Conservation (phyloP, 92 coral and sea anemone genomes). For the Parazoanthus swiftii region DNA sequence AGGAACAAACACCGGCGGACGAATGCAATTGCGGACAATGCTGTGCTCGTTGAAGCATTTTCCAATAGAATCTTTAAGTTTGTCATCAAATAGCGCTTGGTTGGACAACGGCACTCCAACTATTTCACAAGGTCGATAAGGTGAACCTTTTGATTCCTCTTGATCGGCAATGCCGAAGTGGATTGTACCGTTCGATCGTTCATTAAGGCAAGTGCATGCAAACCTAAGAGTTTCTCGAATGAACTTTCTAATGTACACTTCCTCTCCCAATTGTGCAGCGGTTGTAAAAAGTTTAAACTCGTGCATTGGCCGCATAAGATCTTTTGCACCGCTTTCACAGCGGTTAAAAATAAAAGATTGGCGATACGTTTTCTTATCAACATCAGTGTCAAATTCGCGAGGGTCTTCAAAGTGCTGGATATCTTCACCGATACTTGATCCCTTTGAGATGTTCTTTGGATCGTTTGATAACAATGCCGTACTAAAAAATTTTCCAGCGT, state of each 20-base stretch:
- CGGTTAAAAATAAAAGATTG: background rate
- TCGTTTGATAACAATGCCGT: too few species aligned
- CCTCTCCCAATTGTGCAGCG: conserved; percentile 3
- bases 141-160: conserved; percentile 10
- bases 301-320: conserved; percentile 41
- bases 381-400: conserved; percentile 16
- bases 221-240: conserved; percentile 46
- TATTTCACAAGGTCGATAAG: conserved; percentile 22
- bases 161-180: conserved; percentile 62
- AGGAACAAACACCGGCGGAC: conserved; percentile 48
- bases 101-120: conserved; percentile 35
- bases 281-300: conserved; percentile 44
- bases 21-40: conserved; percentile 47
- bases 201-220: conserved; percentile 56
- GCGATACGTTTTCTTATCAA: background rate
- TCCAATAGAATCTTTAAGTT: conserved; percentile 46
- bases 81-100: conserved; percentile 16
- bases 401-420: background rate
- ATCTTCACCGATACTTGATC: background rate
- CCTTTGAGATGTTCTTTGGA: background rate
- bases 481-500: background rate
- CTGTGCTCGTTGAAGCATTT: conserved; percentile 52
- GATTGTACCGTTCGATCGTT: conserved; percentile 56
- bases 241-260: conserved; percentile 36
- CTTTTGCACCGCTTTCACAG: conserved; percentile 13